phyloP scores from a whole-genome alignment of 2,888 invertebrate species.

The Cheilosia variabilis region DNA sequence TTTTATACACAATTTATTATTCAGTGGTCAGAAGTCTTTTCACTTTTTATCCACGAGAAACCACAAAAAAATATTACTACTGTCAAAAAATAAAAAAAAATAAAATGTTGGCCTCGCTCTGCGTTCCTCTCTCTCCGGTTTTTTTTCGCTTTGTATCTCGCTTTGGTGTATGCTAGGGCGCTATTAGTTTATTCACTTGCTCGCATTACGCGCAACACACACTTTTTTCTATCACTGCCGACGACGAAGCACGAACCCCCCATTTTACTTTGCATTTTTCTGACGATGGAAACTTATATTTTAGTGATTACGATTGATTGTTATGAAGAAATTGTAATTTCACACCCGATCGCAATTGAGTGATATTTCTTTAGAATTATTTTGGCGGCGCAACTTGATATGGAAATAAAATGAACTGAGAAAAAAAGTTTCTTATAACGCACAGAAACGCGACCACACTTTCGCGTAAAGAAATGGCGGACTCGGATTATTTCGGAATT shows the following conservation, averaged over 20 bases:
- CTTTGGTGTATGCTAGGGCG: neutral
- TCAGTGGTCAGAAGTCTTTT: constrained; percentile 32
- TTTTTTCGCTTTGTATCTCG: constrained; percentile 35
- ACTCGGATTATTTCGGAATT: constrained; percentile 68
- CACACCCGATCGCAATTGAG: constrained; percentile 19
- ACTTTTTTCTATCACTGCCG: constrained; percentile 64
- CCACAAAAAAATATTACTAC: constrained; percentile 67
- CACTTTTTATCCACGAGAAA: constrained; percentile 67
- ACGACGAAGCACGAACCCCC: constrained; percentile 70
- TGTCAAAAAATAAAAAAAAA: constrained; percentile 73
- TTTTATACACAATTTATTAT: constrained; percentile 44
- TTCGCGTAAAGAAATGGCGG: constrained; percentile 75
- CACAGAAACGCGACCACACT: constrained; percentile 74
- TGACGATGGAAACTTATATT: constrained; percentile 41
- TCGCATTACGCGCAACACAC: constrained; percentile 62
- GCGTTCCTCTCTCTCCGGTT: constrained; percentile 62
- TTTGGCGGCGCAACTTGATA: constrained; percentile 53
- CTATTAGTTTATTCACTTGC: constrained; percentile 55
- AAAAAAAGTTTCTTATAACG: constrained; percentile 69
- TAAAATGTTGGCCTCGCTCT: constrained; percentile 71
- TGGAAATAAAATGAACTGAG: constrained; percentile 66
- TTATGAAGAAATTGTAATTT: constrained; percentile 19
- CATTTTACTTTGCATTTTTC: constrained; percentile 71
- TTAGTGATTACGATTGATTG: constrained; percentile 5
- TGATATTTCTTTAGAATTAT: constrained; percentile 1